A percentile compares a stretch with the other conserved stretches of the same genome.
phyloP scores from a whole-genome alignment of 2,113 vertebrate genomes.

The Pipra filicauda region DNA sequence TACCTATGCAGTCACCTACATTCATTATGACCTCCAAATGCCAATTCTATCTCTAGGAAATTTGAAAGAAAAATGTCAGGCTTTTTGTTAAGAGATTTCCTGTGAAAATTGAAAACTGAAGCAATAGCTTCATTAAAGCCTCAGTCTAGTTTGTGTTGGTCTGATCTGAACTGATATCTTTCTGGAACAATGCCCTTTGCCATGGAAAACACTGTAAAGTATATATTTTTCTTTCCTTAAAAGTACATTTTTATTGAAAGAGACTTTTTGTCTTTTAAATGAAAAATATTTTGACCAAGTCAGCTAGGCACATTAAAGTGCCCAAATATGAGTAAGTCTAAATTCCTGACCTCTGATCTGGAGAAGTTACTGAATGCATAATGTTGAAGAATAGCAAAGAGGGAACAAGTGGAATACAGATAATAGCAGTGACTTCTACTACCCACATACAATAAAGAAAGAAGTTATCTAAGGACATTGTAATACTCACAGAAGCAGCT shows the following conservation, averaged over 20 bases:
- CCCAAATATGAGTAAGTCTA: neutral
- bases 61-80: neutral
- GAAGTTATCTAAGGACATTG: constrained; percentile 45
- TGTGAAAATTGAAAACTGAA: neutral
- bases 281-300: neutral
- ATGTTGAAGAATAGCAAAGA: constrained; percentile 22
- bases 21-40: neutral
- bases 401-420: constrained; percentile 27
- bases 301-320: neutral
- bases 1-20: neutral
- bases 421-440: constrained; percentile 44
- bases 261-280: neutral
- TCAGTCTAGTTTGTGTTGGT: neutral
- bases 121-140: neutral
- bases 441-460: neutral
- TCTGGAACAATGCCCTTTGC: neutral
- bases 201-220: neutral
- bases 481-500: neutral
- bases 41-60: neutral
- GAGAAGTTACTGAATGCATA: constrained; percentile 13
- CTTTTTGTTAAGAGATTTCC: constrained; percentile 5
- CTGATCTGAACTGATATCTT: neutral
- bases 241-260: neutral
- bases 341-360: constrained; percentile 42
- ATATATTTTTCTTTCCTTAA: neutral